Percentiles rank a stretch among this genome's conserved stretches.
phyloP scores from a whole-genome alignment of 1,140 invertebrate genomes.

The Goniozus legneri region DNA sequence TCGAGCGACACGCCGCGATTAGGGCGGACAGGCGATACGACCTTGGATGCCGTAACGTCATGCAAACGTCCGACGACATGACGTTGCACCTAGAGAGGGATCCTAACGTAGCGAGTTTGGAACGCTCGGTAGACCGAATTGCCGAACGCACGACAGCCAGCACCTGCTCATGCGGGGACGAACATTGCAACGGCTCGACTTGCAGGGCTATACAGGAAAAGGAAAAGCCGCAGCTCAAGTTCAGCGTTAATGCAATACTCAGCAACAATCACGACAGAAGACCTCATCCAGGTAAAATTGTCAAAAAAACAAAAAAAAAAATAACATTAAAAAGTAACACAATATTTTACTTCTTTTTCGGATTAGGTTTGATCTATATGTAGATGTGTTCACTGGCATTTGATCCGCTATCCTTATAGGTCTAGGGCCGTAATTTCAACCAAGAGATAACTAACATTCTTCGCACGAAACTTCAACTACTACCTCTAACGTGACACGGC shows the following conservation, averaged over 20 bases:
- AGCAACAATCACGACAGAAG: slow-evolving; percentile 59
- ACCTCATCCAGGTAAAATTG: slow-evolving; percentile 50
- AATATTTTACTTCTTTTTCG: too few species aligned
- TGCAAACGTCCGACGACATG: slow-evolving; percentile 32
- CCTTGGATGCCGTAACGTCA: slow-evolving; percentile 32
- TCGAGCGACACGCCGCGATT: slow-evolving; percentile 27
- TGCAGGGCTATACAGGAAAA: slow-evolving; percentile 46
- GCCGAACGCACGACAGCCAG: slow-evolving; percentile 33
- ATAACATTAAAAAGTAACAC: too few species aligned
- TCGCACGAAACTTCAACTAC: too few species aligned
- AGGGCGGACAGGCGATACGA: slow-evolving; percentile 36
- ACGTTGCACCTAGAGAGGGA: slow-evolving; percentile 29
- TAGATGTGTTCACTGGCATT: slow-evolving; percentile 18
- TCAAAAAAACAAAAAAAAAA: too few species aligned
- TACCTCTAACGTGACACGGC: too few species aligned
- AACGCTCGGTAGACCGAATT: slow-evolving; percentile 37
- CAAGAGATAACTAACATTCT: too few species aligned
- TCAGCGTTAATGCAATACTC: slow-evolving; percentile 88
- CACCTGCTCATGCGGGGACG: slow-evolving; percentile 44
- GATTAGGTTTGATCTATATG: too few species aligned
- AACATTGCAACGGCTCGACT: slow-evolving; percentile 38
- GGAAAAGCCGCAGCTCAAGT: slow-evolving; percentile 80
- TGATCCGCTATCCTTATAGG: slow-evolving; percentile 38
- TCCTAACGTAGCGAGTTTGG: slow-evolving; percentile 21
- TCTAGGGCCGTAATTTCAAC: too few species aligned